A percentile compares a stretch with the other conserved stretches of the same genome.
Conservation (phyloP, 2,888 invertebrate genomes). For the Cephus rjabovi region DNA sequence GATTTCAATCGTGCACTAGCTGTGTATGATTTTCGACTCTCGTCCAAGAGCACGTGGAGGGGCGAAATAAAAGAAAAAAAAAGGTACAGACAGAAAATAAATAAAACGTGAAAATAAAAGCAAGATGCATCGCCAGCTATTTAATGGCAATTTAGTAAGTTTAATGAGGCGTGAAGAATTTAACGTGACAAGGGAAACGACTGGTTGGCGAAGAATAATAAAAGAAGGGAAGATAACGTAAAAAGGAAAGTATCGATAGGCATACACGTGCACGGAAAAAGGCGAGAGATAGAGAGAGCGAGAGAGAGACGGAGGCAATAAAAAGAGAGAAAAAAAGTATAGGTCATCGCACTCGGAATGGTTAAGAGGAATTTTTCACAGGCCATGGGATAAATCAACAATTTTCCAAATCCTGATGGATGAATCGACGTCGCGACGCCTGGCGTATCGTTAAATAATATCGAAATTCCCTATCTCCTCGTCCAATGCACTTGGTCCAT, state of each 20-base stretch:
- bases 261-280: neutral
- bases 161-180: neutral
- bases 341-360: neutral
- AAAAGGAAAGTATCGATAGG: neutral
- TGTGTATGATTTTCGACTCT: neutral
- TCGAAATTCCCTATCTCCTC: neutral
- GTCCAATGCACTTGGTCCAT: neutral
- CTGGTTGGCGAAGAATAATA: neutral
- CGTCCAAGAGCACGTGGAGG: neutral
- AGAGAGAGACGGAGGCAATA: neutral
- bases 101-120: neutral
- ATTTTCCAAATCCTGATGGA: neutral
- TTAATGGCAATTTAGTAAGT: neutral
- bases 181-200: neutral
- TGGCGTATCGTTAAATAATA: neutral
- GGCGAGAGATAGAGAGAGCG: conserved; percentile 3
- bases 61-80: neutral
- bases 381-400: neutral
- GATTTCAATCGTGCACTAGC: neutral
- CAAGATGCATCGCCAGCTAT: neutral
- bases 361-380: neutral
- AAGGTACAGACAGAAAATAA: neutral
- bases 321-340: conserved; percentile 12
- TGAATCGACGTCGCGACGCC: neutral
- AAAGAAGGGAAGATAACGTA: neutral